Base-by-base conservation (phyloP, 2,888 invertebrate genomes). In the Cancer borealis region DNA sequence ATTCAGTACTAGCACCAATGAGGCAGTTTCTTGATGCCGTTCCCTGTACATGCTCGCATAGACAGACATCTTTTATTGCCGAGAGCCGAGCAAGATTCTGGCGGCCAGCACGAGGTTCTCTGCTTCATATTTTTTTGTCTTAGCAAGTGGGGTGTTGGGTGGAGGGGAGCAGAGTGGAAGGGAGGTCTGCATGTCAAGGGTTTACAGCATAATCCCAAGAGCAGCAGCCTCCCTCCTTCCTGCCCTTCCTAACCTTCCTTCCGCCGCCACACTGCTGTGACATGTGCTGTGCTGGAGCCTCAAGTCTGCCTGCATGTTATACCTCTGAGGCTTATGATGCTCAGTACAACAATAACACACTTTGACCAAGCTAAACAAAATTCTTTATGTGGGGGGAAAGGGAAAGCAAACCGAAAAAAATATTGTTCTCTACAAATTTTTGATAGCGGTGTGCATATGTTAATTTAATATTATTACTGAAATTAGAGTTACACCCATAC, bases 1-100 rank as follows among this genome's bases (percentile, higher is more conserved):
- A 94, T 94, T 92, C 94, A 92, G 89, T 49, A 91, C 93, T 30
- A 79, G 91, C 91, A 91, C 93, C 93, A 49, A 88, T 88, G 91
- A 91, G 66, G 93, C 93, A 91, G 84, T 91, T 93, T 88, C 93
- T 93, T 93, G 79, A 91, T 91, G 87, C 87, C 87, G 60, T 93
- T 93, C 88, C 88, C 93, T 66, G 87, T 87, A 91, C 88, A 87
- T 47, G 47, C 93, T 89, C 54, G 66, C 93, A 47, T 45, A 89
- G 89, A 93, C 73, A 66, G 17, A 47, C 39, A 49, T 93, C 93
- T 89, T 73, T 93, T 89, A 73, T 88, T 73, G 73, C 21, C 26
- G 26, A 73, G 73, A 26, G 73, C 26, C 73, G n/a, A 26, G 73
- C 73, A 26, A 73, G 73, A 73, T 73, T 73, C 73, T 73, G 39